Evolutionary conservation across 2,113 vertebrate genomes (phyloP), one percentile per base, ranked within the genome.

Genomic region (Callocephalon fimbriatum): DNA sequence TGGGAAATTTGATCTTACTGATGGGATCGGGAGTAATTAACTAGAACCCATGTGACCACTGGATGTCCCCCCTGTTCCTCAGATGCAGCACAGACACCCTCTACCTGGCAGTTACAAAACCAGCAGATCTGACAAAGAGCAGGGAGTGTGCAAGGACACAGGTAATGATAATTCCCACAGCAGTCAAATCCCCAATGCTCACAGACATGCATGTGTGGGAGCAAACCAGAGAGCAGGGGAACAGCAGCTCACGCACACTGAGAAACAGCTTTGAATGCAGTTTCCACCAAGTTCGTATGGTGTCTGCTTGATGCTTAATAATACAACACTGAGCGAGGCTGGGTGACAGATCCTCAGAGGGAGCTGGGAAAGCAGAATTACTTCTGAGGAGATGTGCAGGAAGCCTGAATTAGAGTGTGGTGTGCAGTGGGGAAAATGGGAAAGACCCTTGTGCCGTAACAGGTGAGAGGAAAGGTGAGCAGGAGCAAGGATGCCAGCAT

Each of bases 1-100:
- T 70, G 51, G 76, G 82, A 62, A 92, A 94, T 51, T 6, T 86
- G 73, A 83, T 85, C 51, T 38, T 53, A 26, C 65, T 72, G 95
- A 88, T 11, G 32, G 92, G 83, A 86, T 96, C 7, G 5, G 83
- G 86, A 98, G 96, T 95, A 95, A 97, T 97, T 97, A 98, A 98
- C 97, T 95, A 77, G 83, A 96, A 95, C 91, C 90, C 74, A 20
- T 51, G 29, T 86, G 97, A 94, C 98, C 98, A 97, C 98, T 98
- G 98, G 98, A 98, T 98, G 98, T 98, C 98, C 97, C 95, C 98
- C 97, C 86, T n/a, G 96, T 86, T 95, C 98, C 96, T 98, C 90
- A 70, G 94, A 98, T 97, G 92, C 70, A 23, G 62, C 29, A 2
- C 19, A 90, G 48, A 9, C 35, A 77, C 38, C 86, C 10, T 75